Evolutionary conservation across 2,888 invertebrate species (phyloP).

Genomic region (Drosophila melanocephala): DNA sequence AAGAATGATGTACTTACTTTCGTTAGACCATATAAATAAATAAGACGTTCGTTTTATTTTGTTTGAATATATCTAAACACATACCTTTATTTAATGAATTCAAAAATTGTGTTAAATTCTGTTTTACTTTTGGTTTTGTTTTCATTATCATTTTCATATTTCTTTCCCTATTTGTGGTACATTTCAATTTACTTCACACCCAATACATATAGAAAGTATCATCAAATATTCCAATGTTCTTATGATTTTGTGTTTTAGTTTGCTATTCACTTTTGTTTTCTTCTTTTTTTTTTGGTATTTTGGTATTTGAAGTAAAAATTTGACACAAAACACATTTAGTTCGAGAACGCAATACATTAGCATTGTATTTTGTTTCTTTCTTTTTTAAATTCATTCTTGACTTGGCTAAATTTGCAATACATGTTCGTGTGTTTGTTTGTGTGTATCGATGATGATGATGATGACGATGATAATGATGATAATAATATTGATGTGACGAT

Average conservation of each 20-base stretch:
- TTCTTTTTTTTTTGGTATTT: conserved; percentile 29
- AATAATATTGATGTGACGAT: conserved; percentile 21
- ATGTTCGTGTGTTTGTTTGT: conserved; percentile 21
- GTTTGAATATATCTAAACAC: conserved; percentile 85
- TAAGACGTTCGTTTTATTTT: conserved; percentile 53
- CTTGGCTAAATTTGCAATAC: conserved; percentile 62
- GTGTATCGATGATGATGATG: conserved; percentile 13
- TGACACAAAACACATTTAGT: conserved; percentile 77
- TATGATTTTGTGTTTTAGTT: conserved; percentile 46
- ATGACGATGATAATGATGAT: conserved; percentile 27
- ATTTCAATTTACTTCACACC: conserved; percentile 59
- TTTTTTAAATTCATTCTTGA: conserved; percentile 45
- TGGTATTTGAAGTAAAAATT: conserved; percentile 76
- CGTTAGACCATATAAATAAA: not conserved
- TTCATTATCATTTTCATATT: conserved; percentile 32
- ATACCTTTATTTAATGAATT: conserved; percentile 85
- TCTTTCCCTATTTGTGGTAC: conserved; percentile 59
- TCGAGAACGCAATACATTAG: conserved; percentile 75
- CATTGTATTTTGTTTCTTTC: conserved; percentile 51
- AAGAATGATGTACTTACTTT: not conserved
- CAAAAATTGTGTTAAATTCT: conserved; percentile 83
- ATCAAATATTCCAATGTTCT: conserved; percentile 57
- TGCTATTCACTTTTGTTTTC: conserved; percentile 51
- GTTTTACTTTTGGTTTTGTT: conserved; percentile 66
- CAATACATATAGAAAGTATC: conserved; percentile 67